phyloP scores from a whole-genome alignment of 2,888 invertebrate genomes.

The Tipula vernalis region DNA sequence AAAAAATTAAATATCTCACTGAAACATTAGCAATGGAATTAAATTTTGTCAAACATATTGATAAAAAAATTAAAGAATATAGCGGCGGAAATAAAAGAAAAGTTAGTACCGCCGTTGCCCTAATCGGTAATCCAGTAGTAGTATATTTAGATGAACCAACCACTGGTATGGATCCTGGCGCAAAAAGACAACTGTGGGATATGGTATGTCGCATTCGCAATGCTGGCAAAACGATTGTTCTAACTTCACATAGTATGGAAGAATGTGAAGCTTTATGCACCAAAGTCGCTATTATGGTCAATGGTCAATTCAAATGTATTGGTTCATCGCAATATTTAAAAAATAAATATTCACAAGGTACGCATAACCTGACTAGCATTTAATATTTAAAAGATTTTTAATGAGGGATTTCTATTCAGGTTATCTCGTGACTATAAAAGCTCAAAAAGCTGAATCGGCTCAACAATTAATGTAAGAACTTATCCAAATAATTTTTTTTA shows the following conservation, averaged over 20 bases:
- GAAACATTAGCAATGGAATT: conserved; percentile 39
- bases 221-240: conserved; percentile 57
- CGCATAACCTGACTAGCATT: not conserved
- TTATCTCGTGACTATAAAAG: not conserved
- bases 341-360: conserved; percentile 24
- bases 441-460: not conserved
- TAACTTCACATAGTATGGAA: conserved; percentile 72
- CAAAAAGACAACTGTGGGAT: conserved; percentile 68
- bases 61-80: conserved; percentile 43
- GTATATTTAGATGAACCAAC: conserved; percentile 54
- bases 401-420: not conserved
- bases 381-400: not conserved
- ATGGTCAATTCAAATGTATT: conserved; percentile 56
- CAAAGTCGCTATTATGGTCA: conserved; percentile 62
- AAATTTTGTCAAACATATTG: conserved; percentile 44
- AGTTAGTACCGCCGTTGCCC: conserved; percentile 54
- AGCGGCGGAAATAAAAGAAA: conserved; percentile 60
- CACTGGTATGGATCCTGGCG: conserved; percentile 50
- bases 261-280: conserved; percentile 72
- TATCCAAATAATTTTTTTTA: not conserved
- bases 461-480: not conserved
- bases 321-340: conserved; percentile 63
- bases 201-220: conserved; percentile 52
- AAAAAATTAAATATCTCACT: conserved; percentile 25
- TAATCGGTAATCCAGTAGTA: conserved; percentile 52